Conservation (phyloP, 2,113 vertebrate genomes). For the Onychostruthus taczanowskii region DNA sequence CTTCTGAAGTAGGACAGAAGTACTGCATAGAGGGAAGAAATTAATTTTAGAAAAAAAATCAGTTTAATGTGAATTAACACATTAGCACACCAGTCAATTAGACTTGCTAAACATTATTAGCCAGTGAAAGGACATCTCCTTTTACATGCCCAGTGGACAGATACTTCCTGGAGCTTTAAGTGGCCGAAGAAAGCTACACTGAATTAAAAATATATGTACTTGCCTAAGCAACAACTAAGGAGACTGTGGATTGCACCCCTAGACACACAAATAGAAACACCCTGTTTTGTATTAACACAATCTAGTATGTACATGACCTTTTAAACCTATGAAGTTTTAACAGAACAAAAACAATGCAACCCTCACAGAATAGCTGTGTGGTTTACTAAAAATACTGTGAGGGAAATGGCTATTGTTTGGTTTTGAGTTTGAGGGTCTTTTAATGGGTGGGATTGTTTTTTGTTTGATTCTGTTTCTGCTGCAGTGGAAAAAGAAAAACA, state of each 20-base stretch:
- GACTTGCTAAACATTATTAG: neutral
- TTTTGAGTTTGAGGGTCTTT: neutral
- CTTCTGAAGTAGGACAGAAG: neutral
- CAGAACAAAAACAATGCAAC: neutral
- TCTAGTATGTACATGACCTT: neutral
- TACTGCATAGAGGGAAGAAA: neutral
- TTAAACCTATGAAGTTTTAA: neutral
- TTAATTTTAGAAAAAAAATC: neutral
- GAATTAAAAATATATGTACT: neutral
- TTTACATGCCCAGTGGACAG: neutral
- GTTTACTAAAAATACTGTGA: neutral
- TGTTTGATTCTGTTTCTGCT: neutral
- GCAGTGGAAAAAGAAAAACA: neutral
- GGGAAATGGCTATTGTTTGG: neutral
- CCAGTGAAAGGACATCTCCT: neutral
- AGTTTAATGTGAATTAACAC: neutral
- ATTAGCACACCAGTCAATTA: neutral
- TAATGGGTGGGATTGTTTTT: fast-evolving
- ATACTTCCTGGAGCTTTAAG: neutral
- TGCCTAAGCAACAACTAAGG: neutral
- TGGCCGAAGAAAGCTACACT: neutral
- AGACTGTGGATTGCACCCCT: neutral
- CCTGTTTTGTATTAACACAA: neutral
- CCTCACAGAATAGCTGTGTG: neutral
- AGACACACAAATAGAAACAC: neutral